Conservation (phyloP, 2,888 invertebrate species). For the Bembecia ichneumoniformis region DNA sequence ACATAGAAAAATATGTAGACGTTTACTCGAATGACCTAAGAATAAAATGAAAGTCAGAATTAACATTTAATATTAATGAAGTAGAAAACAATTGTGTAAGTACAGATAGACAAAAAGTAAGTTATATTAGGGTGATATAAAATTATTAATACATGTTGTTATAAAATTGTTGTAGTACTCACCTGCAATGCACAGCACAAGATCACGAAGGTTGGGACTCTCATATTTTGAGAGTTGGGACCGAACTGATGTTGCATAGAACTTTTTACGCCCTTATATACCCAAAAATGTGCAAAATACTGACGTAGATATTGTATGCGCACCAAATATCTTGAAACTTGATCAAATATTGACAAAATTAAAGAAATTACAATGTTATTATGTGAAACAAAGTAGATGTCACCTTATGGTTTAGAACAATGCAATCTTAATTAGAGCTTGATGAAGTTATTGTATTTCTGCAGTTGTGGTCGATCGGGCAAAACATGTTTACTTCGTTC, state of each 20-base stretch:
- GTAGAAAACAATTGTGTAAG: no score
- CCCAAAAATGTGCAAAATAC: conserved; percentile 15
- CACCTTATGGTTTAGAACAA: conserved; percentile 38
- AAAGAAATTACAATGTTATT: conserved; percentile 24
- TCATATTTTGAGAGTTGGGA: conserved; percentile 56
- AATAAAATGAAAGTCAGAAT: no score
- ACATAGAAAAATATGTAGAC: no score
- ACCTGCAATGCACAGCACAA: conserved; percentile 61
- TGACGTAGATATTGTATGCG: conserved; percentile 18
- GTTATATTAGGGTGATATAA: neutral
- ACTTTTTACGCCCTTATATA: conserved; percentile 40
- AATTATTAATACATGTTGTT: neutral
- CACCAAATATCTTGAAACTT: conserved; percentile 10
- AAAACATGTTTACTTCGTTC: neutral
- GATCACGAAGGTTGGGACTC: conserved; percentile 61
- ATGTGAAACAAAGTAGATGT: conserved; percentile 28
- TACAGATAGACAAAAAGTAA: no score
- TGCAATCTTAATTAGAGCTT: conserved; percentile 30
- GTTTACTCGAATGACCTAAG: no score
- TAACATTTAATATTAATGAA: no score
- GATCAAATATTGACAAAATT: conserved; percentile 35
- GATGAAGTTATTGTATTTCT: conserved; percentile 27
- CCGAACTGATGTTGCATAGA: conserved; percentile 47
- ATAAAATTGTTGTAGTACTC: conserved; percentile 16
- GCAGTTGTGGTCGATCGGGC: neutral